These are phyloP conservation scores for Coptodon bakossiorum DNA, from an alignment of 2,113 vertebrate species.

Conservation along the genomic window DNA sequence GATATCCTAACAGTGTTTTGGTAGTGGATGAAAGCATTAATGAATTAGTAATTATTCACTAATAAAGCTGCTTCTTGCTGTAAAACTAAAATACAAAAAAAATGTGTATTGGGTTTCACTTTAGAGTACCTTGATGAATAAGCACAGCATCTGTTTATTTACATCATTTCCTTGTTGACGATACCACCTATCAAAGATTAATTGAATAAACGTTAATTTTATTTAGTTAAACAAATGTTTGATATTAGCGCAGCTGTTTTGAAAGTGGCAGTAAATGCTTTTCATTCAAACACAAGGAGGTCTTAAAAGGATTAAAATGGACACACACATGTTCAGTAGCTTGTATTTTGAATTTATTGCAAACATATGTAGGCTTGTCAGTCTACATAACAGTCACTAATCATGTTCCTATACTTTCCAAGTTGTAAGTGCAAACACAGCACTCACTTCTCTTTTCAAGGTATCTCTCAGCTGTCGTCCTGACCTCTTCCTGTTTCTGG, in stretches of 20 bases:
- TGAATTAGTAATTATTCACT: not conserved
- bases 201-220: not conserved
- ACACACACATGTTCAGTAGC: slow-evolving; percentile 26
- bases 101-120: not conserved
- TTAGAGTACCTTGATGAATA: not conserved
- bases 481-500: slow-evolving; percentile 13
- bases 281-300: not conserved
- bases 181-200: not conserved
- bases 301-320: not conserved
- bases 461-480: slow-evolving; percentile 14
- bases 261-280: not conserved
- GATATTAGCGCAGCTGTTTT: not conserved
- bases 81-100: not conserved
- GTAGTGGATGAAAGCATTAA: not conserved
- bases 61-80: not conserved
- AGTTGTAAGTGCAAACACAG: slow-evolving; percentile 24
- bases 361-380: slow-evolving; percentile 42
- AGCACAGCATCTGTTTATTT: not conserved
- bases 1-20: not conserved
- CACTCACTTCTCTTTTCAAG: slow-evolving; percentile 31
- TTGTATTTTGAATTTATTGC: slow-evolving; percentile 64
- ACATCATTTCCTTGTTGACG: not conserved
- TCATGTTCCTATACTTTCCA: slow-evolving; percentile 28
- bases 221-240: not conserved
- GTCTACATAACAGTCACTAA: slow-evolving; percentile 41